phyloP scores from a whole-genome alignment of 2,797 vertebrate species.

The Poecilia wingei region DNA sequence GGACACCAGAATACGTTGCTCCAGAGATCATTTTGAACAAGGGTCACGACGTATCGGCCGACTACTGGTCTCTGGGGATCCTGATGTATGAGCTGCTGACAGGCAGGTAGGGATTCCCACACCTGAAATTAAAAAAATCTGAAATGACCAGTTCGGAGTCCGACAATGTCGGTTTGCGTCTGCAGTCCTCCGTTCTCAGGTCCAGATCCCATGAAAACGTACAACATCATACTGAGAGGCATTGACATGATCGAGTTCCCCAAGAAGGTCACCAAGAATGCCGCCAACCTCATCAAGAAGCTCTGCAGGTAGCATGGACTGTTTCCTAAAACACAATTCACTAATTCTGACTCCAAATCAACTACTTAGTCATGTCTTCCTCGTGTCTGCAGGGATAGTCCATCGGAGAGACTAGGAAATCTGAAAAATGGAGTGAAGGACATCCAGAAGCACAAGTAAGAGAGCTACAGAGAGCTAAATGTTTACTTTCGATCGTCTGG shows the following conservation, averaged over 20 bases:
- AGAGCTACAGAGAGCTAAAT: too few species aligned
- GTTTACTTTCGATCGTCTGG: background rate
- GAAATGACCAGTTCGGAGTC: background rate
- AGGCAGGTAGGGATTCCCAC: conserved; percentile 86
- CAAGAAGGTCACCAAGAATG: conserved; percentile 97
- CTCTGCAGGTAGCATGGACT: conserved; percentile 89
- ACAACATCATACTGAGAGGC: conserved; percentile 95
- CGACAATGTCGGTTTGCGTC: conserved; percentile 7
- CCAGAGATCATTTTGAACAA: conserved; percentile 99
- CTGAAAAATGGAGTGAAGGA: conserved; percentile 98
- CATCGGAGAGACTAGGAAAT: conserved; percentile 95
- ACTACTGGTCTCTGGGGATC: conserved; percentile 98
- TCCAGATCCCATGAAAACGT: conserved; percentile 97
- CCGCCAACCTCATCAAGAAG: conserved; percentile 97
- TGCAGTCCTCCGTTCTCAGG: conserved; percentile 96
- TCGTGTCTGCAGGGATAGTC: conserved; percentile 87
- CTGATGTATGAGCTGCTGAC: conserved; percentile 98
- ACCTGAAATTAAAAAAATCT: too few species aligned
- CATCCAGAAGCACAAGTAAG: conserved; percentile 99
- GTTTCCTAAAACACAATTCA: background rate
- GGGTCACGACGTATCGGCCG: conserved; percentile 95
- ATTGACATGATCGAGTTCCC: conserved; percentile 99
- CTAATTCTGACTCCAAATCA: background rate
- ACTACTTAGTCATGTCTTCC: background rate
- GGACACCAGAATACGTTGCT: conserved; percentile 96